Percentiles rank a stretch among this genome's conserved stretches.
phyloP scores from a whole-genome alignment of 2,888 invertebrate genomes.

The Ormyrus rosae region DNA sequence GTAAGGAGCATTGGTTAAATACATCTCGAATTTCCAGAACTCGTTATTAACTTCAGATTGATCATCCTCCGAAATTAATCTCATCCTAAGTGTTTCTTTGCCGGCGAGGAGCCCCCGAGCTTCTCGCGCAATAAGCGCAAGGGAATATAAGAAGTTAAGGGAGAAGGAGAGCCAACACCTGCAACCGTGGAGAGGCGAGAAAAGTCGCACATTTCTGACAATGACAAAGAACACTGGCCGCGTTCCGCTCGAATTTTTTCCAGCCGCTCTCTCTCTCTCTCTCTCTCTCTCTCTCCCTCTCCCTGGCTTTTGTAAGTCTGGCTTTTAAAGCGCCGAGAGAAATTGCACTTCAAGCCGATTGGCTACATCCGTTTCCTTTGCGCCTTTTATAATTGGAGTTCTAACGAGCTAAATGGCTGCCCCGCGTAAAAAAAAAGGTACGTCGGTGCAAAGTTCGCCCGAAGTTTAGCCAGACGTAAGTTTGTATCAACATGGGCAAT shows the following conservation, averaged over 20 bases:
- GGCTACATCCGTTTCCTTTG: neutral
- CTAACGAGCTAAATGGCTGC: too few relatives aligned
- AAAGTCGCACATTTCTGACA: slow-evolving; percentile 62
- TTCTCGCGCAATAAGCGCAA: neutral
- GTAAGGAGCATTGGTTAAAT: too few relatives aligned
- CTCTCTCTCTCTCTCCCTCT: slow-evolving; percentile 26
- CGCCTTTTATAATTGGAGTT: too few relatives aligned
- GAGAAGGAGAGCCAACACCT: neutral
- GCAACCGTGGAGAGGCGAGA: neutral
- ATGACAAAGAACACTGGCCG: slow-evolving; percentile 69
- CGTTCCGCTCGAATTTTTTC: slow-evolving; percentile 61
- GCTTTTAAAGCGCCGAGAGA: slow-evolving; percentile 28
- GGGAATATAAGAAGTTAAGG: slow-evolving; percentile 19
- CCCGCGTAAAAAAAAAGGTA: too few relatives aligned
- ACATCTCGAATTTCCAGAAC: too few relatives aligned
- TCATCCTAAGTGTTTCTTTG: too few relatives aligned
- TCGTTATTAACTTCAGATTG: too few relatives aligned
- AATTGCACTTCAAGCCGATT: slow-evolving; percentile 34
- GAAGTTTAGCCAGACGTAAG: too few relatives aligned
- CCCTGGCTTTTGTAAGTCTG: slow-evolving; percentile 34
- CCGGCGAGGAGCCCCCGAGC: too few relatives aligned
- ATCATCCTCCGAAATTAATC: too few relatives aligned
- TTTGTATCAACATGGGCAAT: too few relatives aligned
- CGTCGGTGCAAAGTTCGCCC: too few relatives aligned
- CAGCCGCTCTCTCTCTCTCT: neutral